These are phyloP conservation scores for Crotalus viridis DNA, from an alignment of 2,113 vertebrate genomes.

Conservation along the genomic window DNA sequence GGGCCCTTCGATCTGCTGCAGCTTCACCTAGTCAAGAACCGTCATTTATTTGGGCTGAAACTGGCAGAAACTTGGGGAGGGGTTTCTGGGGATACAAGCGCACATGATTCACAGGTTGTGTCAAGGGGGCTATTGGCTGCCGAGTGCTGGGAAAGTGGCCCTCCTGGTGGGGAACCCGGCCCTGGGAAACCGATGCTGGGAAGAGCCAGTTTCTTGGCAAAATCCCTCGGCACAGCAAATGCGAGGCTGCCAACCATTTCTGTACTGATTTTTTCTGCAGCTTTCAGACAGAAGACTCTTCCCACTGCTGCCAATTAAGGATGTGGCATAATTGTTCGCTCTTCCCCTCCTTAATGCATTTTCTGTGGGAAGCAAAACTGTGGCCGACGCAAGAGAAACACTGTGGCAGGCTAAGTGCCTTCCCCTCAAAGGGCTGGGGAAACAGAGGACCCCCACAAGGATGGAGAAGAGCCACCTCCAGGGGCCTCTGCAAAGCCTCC, in stretches of 20 bases:
- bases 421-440: not conserved
- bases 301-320: not conserved
- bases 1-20: not conserved
- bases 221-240: not conserved
- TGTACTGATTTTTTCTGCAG: not conserved
- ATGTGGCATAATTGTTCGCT: not conserved
- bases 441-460: not conserved
- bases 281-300: not conserved
- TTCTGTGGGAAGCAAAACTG: not conserved
- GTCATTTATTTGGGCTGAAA: not conserved
- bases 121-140: not conserved
- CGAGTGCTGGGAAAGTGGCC: not conserved
- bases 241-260: not conserved
- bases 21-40: not conserved
- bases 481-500: not conserved
- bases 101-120: not conserved
- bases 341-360: not conserved
- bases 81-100: not conserved
- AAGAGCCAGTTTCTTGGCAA: not conserved
- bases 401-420: not conserved
- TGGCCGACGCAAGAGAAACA: not conserved
- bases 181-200: not conserved
- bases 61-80: not conserved
- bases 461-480: not conserved
- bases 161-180: not conserved